Conservation (phyloP, 2,113 vertebrate species). For the Protomyctophum bolini region DNA sequence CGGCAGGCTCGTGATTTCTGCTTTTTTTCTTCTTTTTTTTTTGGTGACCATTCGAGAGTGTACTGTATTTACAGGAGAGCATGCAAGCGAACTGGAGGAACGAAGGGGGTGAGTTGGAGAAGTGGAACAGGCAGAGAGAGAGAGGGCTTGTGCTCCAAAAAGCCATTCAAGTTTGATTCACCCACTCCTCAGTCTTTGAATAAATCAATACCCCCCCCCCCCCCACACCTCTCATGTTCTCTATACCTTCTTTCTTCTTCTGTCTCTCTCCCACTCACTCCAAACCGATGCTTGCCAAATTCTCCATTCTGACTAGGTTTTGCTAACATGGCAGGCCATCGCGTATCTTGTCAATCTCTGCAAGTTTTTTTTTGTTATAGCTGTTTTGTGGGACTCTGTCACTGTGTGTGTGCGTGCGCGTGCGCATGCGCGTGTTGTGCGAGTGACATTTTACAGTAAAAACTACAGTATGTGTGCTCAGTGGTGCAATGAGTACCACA, state of each 20-base stretch:
- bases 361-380: conserved; percentile 11
- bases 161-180: conserved; percentile 81
- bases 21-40: conserved; percentile 25
- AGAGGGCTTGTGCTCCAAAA: conserved; percentile 66
- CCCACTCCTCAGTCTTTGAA: conserved; percentile 76
- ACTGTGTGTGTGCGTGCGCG: neutral
- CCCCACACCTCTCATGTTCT: conserved; percentile 25
- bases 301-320: conserved; percentile 62
- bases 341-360: conserved; percentile 46
- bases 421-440: neutral
- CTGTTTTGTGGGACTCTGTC: neutral
- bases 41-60: conserved; percentile 55
- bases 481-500: conserved; percentile 1
- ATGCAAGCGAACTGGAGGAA: no score
- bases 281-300: conserved; percentile 36
- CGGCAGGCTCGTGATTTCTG: conserved; percentile 21
- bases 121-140: conserved; percentile 38
- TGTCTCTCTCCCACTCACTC: conserved; percentile 69
- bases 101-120: neutral
- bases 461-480: conserved; percentile 1
- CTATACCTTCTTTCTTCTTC: conserved; percentile 11
- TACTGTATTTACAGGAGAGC: conserved; percentile 28
- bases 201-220: conserved; percentile 70
- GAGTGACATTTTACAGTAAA: neutral
- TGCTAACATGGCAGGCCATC: conserved; percentile 51